Percentiles rank a stretch among this genome's conserved stretches.
These are phyloP conservation scores for Taeniopygia guttata DNA, from an alignment of 2,797 vertebrate genomes.

Conservation along the genomic window DNA sequence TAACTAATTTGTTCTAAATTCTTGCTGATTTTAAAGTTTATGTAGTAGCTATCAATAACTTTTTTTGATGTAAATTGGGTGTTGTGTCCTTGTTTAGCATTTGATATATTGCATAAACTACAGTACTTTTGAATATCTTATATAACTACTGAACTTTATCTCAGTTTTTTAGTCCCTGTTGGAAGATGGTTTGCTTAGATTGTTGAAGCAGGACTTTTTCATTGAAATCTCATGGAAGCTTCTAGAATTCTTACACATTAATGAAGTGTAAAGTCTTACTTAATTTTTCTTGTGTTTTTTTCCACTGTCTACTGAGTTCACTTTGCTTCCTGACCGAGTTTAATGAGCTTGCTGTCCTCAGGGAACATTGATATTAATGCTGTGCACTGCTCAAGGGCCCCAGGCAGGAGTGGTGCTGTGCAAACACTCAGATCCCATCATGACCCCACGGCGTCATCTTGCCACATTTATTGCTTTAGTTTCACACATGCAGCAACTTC, in stretches of 20 bases:
- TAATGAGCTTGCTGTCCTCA: slow-evolving; percentile 23
- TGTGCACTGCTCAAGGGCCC: background rate
- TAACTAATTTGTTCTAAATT: background rate
- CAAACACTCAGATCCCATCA: background rate
- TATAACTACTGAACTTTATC: background rate
- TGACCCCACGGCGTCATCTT: background rate
- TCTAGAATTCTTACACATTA: background rate
- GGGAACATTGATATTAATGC: background rate
- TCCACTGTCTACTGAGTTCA: background rate
- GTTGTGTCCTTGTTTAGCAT: background rate
- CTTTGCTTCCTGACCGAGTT: background rate
- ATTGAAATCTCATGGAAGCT: background rate
- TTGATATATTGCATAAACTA: background rate
- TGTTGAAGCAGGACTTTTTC: background rate
- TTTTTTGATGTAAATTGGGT: background rate
- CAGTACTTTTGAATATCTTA: background rate
- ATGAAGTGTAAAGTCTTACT: background rate
- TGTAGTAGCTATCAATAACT: background rate
- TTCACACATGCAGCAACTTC: background rate
- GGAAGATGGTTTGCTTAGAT: background rate
- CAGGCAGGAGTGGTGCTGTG: background rate
- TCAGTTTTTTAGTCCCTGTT: background rate
- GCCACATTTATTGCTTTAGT: background rate
- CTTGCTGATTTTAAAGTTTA: background rate
- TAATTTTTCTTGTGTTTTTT: slow-evolving; percentile 18